Evolutionary conservation across 2,888 invertebrate genomes (phyloP).

Genomic region (Craniophora ligustri): DNA sequence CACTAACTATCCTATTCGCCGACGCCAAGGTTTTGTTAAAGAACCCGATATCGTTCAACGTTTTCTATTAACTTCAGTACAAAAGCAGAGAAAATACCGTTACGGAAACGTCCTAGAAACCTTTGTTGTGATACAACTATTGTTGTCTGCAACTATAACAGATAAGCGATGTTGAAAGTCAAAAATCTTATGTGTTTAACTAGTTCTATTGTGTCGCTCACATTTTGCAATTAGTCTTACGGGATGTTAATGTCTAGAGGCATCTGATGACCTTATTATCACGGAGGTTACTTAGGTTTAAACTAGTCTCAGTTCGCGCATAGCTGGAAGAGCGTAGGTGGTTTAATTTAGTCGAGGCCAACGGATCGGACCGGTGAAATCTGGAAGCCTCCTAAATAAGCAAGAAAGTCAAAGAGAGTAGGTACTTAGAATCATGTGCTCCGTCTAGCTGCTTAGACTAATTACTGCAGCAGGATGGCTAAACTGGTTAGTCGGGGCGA

Average conservation of each 20-base stretch:
- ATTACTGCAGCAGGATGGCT: slow-evolving; percentile 80
- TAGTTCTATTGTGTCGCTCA: slow-evolving; percentile 31
- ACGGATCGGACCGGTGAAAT: slow-evolving; percentile 41
- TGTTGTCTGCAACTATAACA: slow-evolving; percentile 74
- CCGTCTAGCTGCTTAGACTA: slow-evolving; percentile 78
- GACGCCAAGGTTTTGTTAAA: slow-evolving; percentile 61
- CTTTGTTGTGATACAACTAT: slow-evolving; percentile 77
- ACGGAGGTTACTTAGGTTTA: slow-evolving; percentile 14
- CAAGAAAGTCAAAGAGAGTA: slow-evolving; percentile 67
- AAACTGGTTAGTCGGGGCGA: slow-evolving; percentile 74
- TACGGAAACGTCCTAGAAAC: slow-evolving; percentile 79
- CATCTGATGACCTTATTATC: slow-evolving; percentile 34
- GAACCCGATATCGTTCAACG: slow-evolving; percentile 72
- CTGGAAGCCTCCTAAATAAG: slow-evolving; percentile 62
- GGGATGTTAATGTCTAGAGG: slow-evolving; percentile 12
- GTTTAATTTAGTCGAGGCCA: slow-evolving; percentile 32
- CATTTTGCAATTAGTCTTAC: slow-evolving; percentile 34
- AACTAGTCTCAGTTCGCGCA: slow-evolving; percentile 16
- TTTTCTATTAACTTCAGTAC: slow-evolving; percentile 76
- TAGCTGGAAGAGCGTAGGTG: slow-evolving; percentile 25
- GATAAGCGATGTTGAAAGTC: slow-evolving; percentile 67
- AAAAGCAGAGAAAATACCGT: slow-evolving; percentile 78
- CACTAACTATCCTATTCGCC: slow-evolving; percentile 59
- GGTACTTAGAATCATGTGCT: slow-evolving; percentile 65
- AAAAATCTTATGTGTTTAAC: slow-evolving; percentile 47